Percentiles rank a stretch among this genome's conserved stretches.
Conservation (phyloP, 2,113 vertebrate genomes). For the Piaya cayana region DNA sequence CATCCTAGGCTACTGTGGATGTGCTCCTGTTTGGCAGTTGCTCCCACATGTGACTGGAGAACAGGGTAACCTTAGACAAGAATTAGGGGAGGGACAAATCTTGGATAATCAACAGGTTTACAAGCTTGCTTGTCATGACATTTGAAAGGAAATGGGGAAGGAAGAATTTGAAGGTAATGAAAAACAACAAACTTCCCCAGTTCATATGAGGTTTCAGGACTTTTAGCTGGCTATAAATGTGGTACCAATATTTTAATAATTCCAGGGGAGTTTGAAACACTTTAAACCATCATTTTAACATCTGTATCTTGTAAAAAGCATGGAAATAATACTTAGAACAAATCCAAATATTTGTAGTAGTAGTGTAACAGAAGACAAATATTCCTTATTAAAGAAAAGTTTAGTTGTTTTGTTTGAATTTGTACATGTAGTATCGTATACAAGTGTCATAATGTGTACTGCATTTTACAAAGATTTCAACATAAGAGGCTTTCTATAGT, state of each 20-base stretch:
- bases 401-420: neutral
- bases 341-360: slow-evolving; percentile 12
- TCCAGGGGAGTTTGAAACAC: slow-evolving; percentile 46
- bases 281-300: slow-evolving; percentile 38
- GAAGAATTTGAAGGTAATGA: slow-evolving; percentile 3
- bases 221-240: slow-evolving; percentile 40
- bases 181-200: slow-evolving; percentile 47
- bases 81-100: neutral
- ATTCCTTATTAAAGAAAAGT: neutral
- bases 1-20: neutral
- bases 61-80: slow-evolving; percentile 40
- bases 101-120: slow-evolving; percentile 9
- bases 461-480: neutral
- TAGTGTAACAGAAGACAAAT: slow-evolving; percentile 4
- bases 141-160: slow-evolving; percentile 1
- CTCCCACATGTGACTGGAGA: neutral
- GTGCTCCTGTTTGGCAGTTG: neutral
- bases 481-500: neutral
- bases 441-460: neutral
- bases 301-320: slow-evolving; percentile 47
- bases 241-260: slow-evolving; percentile 59
- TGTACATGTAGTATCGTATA: neutral
- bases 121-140: neutral
- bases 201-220: slow-evolving; percentile 15
- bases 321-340: neutral